Evolutionary conservation across 2,888 invertebrate genomes (phyloP), one percentile per base, ranked within the genome.

Genomic region (Chymomyza caudatula): DNA sequence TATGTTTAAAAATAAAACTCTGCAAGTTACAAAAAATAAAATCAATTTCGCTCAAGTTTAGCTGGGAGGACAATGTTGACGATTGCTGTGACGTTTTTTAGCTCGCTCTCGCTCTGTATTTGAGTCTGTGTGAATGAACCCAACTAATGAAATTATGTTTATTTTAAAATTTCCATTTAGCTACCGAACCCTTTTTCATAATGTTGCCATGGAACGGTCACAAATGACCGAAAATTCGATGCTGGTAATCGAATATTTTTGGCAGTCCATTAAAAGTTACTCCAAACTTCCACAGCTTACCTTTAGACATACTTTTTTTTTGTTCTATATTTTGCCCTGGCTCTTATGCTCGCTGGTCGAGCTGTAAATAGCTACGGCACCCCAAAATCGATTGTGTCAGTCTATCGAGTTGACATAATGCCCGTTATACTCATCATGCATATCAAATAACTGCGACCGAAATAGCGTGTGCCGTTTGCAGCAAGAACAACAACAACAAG

Each of bases 81-180:
- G 53, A 47, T 17, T 47, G 17, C 44, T 15, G 13, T 17, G 1
- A 6, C 44, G n/a, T n/a, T n/a, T n/a, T n/a, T n/a, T n/a, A n/a
- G n/a, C n/a, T n/a, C n/a, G n/a, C n/a, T n/a, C n/a, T n/a, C n/a
- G n/a, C n/a, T n/a, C n/a, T 68, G 52, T 63, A 54, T 29, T 8
- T 64, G 60, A 59, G 69, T 69, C 29, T 37, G 74, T 79, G 69
- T 64, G 82, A 80, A 67, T 82, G 80, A 80, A 79, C 82, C 80
- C 77, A 71, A 72, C 80, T 81, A 81, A 81, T 81, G 80, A 82
- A 80, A 81, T 81, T 82, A 81, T 67, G 65, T 73, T 78, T 81
- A 82, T 77, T 80, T 78, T 68, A 72, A 63, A 67, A 67, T 54
- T 70, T 69, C 49, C 51, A 60, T 64, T 66, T 44, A 52, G 65